These are phyloP conservation scores for Zaprionus ghesquierei DNA, from an alignment of 1,140 invertebrate species.

Conservation along the genomic window DNA sequence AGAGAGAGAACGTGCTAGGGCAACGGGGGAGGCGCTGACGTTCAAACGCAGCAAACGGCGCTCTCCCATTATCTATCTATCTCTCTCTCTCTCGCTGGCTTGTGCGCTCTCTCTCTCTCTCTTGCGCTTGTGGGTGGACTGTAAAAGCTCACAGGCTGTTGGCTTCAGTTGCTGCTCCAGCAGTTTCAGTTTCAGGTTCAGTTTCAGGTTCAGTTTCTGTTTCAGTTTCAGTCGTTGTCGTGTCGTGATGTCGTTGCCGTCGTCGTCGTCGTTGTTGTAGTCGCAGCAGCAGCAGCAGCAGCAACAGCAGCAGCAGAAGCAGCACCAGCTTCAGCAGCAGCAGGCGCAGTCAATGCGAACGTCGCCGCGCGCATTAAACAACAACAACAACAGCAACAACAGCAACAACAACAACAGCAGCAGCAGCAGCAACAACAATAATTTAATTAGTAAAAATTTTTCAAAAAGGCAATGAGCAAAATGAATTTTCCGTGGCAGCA, in stretches of 20 bases:
- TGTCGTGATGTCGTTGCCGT: constrained; percentile 81
- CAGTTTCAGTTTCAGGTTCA: constrained; percentile 52
- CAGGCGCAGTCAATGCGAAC: constrained; percentile 26
- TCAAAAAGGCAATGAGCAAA: not conserved
- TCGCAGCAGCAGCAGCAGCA: constrained; percentile 48
- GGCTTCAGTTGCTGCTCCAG: constrained; percentile 14
- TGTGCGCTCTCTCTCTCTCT: not conserved
- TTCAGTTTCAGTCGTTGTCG: constrained; percentile 77
- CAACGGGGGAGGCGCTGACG: constrained; percentile 36
- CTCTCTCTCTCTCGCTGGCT: not conserved
- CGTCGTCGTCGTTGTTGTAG: constrained; percentile 73
- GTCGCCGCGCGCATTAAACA: constrained; percentile 54
- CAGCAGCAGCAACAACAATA: constrained; percentile 22
- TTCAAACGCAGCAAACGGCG: constrained; percentile 19
- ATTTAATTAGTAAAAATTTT: constrained; percentile 1
- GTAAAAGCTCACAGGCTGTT: constrained; percentile 45
- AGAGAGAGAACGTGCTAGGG: not conserved
- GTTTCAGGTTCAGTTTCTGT: constrained; percentile 57
- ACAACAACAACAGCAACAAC: constrained; percentile 31
- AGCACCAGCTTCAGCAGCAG: constrained; percentile 29
- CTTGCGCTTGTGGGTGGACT: constrained; percentile 23
- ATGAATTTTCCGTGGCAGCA: constrained; percentile 21
- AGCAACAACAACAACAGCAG: constrained; percentile 36
- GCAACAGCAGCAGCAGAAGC: constrained; percentile 21
- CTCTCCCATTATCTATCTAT: not conserved